Evolutionary conservation across 2,113 vertebrate genomes (phyloP).

Genomic region (Salvelinus fontinalis): DNA sequence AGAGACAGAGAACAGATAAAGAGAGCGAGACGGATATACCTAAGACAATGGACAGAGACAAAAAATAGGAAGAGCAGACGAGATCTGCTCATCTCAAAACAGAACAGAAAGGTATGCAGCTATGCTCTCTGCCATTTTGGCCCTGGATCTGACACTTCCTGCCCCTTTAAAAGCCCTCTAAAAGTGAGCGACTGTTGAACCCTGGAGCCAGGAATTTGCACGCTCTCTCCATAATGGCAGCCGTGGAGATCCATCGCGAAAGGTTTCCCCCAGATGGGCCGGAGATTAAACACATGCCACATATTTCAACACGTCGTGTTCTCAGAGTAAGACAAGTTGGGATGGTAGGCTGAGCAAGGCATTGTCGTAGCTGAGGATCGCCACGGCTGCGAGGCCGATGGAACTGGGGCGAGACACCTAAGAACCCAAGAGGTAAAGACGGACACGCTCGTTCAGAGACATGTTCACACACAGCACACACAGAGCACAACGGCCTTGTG

Average conservation of each 20-base stretch:
- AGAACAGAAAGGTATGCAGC: no score
- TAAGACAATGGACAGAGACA: background rate
- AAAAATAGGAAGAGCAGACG: background rate
- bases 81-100: background rate
- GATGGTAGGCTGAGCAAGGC: background rate
- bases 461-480: slow-evolving; percentile 21
- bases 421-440: slow-evolving; percentile 65
- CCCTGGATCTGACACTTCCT: slow-evolving; percentile 17
- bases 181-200: slow-evolving; percentile 33
- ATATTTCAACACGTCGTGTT: slow-evolving; percentile 53
- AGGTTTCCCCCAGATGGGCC: slow-evolving; percentile 55
- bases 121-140: slow-evolving; percentile 29
- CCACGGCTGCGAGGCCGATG: slow-evolving; percentile 47
- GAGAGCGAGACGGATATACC: background rate
- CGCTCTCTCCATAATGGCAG: slow-evolving; percentile 22
- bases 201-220: slow-evolving; percentile 18
- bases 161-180: slow-evolving; percentile 16
- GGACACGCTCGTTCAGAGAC: slow-evolving; percentile 55
- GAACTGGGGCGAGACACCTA: slow-evolving; percentile 54
- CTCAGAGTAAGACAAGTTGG: slow-evolving; percentile 45
- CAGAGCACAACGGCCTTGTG: background rate
- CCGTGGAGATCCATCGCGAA: slow-evolving; percentile 35
- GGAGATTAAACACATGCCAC: slow-evolving; percentile 29
- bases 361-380: slow-evolving; percentile 55
- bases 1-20: background rate